Conservation (phyloP, 2,888 invertebrate species). For the Latheticus oryzae region DNA sequence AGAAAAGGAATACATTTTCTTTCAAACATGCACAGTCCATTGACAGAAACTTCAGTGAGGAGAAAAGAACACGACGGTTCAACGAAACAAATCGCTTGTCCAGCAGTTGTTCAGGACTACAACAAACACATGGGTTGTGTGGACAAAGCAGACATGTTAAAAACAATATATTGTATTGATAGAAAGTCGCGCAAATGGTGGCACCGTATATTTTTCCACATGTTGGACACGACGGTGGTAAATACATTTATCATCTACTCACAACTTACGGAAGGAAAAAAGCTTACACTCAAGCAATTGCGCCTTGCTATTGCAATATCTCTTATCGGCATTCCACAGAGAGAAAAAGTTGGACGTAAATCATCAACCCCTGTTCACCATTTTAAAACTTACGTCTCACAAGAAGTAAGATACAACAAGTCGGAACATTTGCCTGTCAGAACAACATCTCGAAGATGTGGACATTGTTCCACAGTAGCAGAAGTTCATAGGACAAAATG, state of each 20-base stretch:
- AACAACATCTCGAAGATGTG: conserved; percentile 9
- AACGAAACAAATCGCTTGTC: conserved; percentile 39
- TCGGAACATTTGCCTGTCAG: conserved; percentile 17
- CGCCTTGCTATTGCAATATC: conserved; percentile 36
- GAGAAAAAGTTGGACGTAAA: no score
- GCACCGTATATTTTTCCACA: conserved; percentile 8
- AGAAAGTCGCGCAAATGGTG: conserved; percentile 3
- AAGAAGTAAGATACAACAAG: conserved; percentile 6
- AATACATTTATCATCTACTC: conserved; percentile 30
- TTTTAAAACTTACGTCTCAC: conserved; percentile 2
- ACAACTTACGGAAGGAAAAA: conserved; percentile 5
- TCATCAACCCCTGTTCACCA: no score
- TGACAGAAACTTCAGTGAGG: not conserved
- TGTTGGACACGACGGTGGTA: not conserved
- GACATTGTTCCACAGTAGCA: conserved; percentile 4
- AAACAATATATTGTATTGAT: not conserved
- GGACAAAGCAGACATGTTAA: conserved; percentile 16
- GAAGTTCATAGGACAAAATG: conserved; percentile 17
- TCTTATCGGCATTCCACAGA: conserved; percentile 30
- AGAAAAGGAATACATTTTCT: conserved; percentile 17
- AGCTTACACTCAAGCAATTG: conserved; percentile 40
- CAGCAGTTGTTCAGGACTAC: conserved; percentile 25
- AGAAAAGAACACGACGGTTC: not conserved
- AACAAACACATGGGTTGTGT: conserved; percentile 5
- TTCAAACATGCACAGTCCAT: conserved; percentile 33